Conservation (phyloP, 2,888 invertebrate species). For the Lepetodrilus schrolli region DNA sequence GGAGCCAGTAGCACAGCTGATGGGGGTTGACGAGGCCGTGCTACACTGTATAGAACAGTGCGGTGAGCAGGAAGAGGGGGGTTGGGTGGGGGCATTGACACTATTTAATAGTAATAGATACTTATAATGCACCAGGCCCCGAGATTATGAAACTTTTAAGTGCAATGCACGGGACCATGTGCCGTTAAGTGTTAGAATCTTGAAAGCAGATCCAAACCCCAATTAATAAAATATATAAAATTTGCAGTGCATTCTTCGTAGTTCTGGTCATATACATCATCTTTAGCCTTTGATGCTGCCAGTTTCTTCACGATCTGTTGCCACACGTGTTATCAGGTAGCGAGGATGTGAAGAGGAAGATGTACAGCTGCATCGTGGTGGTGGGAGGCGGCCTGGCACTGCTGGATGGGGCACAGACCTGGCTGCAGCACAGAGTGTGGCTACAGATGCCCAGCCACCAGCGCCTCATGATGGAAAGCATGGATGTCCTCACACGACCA, state of each 20-base stretch:
- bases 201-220: neutral
- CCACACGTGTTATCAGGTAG: conserved; percentile 79
- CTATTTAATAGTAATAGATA: too few species aligned
- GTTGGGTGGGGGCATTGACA: neutral
- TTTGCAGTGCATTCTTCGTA: neutral
- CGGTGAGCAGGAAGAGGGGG: conserved; percentile 78
- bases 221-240: neutral
- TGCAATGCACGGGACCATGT: too few species aligned
- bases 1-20: conserved; percentile 78
- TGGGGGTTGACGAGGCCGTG: conserved; percentile 92
- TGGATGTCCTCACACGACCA: conserved; percentile 91
- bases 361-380: conserved; percentile 93
- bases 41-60: conserved; percentile 93
- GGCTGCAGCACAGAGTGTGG: conserved; percentile 90
- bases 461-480: conserved; percentile 80
- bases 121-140: too few species aligned
- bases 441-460: conserved; percentile 88
- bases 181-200: neutral
- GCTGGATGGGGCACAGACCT: conserved; percentile 87
- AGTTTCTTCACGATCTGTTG: too few species aligned
- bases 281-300: neutral
- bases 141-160: too few species aligned
- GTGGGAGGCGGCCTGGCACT: conserved; percentile 95
- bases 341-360: conserved; percentile 92
- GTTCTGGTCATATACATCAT: neutral